These are phyloP conservation scores for Plectrocnemia conspersa DNA, from an alignment of 1,140 invertebrate species.

Conservation along the genomic window DNA sequence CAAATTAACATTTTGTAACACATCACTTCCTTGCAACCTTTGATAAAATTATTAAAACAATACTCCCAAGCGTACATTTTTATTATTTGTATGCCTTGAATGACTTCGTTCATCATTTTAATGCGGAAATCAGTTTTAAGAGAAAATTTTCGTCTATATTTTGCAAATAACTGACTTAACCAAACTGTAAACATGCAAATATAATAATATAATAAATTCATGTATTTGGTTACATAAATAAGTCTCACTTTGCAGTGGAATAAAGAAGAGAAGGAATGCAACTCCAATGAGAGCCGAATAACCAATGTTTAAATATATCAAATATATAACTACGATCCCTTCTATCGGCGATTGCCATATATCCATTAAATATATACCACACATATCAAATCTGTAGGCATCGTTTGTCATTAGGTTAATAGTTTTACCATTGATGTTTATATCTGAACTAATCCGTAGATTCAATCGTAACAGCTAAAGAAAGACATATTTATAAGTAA, in stretches of 20 bases:
- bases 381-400: constrained; percentile 65
- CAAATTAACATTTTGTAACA: background rate
- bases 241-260: constrained; percentile 71
- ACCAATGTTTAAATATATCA: constrained; percentile 72
- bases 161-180: constrained; percentile 63
- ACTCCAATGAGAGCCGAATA: constrained; percentile 72
- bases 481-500: constrained; percentile 13
- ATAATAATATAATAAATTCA: constrained; percentile 9
- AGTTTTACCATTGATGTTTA: constrained; percentile 80
- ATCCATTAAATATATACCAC: constrained; percentile 62
- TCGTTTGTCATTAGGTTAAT: constrained; percentile 88
- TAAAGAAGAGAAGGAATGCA: constrained; percentile 70
- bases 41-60: constrained; percentile 69
- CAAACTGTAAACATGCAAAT: constrained; percentile 52
- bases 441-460: too few relatives aligned
- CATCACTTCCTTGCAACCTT: constrained; percentile 46
- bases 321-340: constrained; percentile 65
- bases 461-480: constrained; percentile 47
- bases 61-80: constrained; percentile 93
- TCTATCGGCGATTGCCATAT: constrained; percentile 72
- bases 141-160: constrained; percentile 52
- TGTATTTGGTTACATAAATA: background rate
- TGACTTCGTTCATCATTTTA: constrained; percentile 78
- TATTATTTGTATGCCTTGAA: constrained; percentile 72
- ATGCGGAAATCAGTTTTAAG: constrained; percentile 75